phyloP scores from a whole-genome alignment of 2,888 invertebrate species.

The Microchrysa polita region DNA sequence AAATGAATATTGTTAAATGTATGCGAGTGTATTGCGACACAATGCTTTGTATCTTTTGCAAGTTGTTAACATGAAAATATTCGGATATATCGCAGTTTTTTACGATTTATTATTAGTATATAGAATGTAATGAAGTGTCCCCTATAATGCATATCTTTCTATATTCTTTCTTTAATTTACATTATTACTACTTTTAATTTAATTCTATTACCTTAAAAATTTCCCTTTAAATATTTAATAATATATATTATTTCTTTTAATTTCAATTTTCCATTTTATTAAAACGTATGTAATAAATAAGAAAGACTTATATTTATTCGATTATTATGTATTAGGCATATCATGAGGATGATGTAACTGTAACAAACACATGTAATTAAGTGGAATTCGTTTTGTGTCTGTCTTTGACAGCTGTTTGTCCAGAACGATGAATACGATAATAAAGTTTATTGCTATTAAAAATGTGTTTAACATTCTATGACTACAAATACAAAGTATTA shows the following conservation, averaged over 20 bases:
- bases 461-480: slow-evolving; percentile 12
- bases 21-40: neutral
- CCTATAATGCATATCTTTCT: neutral
- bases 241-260: slow-evolving; percentile 36
- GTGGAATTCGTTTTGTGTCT: slow-evolving; percentile 32
- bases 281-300: slow-evolving; percentile 27
- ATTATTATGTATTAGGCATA: slow-evolving; percentile 38
- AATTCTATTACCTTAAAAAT: slow-evolving; percentile 4
- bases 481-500: no score
- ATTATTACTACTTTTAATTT: neutral
- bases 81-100: slow-evolving; percentile 29
- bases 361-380: slow-evolving; percentile 35
- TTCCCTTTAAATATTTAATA: slow-evolving; percentile 29
- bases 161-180: neutral
- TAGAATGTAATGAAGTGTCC: slow-evolving; percentile 13
- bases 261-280: slow-evolving; percentile 42
- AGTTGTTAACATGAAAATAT: slow-evolving; percentile 28
- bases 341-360: slow-evolving; percentile 33
- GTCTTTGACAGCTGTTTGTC: slow-evolving; percentile 19
- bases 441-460: slow-evolving; percentile 42
- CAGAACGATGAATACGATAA: slow-evolving; percentile 33
- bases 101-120: slow-evolving; percentile 19
- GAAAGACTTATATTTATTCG: slow-evolving; percentile 44
- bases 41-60: neutral
- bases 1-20: slow-evolving; percentile 11